Conservation (phyloP, 2,797 vertebrate genomes). For the Oreortyx pictus region DNA sequence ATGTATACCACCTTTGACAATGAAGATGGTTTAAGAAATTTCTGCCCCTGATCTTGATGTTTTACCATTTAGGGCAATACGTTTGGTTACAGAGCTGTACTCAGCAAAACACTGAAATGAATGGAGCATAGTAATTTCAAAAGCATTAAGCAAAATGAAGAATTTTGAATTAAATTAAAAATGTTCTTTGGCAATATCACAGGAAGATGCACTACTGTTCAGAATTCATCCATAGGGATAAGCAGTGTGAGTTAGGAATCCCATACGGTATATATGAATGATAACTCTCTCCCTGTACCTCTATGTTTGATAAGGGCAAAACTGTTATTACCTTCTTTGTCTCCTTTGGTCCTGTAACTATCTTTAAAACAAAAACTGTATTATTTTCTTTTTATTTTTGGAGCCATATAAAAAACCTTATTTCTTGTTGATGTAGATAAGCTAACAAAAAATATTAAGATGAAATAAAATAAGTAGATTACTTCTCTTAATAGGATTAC, state of each 20-base stretch:
- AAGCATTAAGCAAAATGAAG: background rate
- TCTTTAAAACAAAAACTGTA: background rate
- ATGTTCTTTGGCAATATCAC: fast-evolving
- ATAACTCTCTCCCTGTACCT: background rate
- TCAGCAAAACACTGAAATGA: background rate
- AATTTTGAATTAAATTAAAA: background rate
- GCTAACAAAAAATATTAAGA: background rate
- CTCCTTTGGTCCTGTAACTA: background rate
- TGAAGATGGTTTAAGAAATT: background rate
- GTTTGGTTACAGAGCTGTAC: background rate
- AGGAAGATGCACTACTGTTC: background rate
- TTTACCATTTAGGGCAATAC: background rate
- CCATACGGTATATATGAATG: background rate
- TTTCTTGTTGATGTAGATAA: background rate
- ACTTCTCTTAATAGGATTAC: background rate
- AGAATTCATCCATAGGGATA: background rate
- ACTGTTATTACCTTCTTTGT: background rate
- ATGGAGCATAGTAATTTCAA: background rate
- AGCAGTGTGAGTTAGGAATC: background rate
- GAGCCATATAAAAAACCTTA: background rate
- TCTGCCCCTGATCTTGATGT: background rate
- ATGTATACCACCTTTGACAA: background rate
- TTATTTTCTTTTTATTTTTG: background rate
- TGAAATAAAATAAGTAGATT: background rate
- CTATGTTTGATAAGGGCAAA: background rate